Percentiles rank a stretch among this genome's conserved stretches.
Evolutionary conservation across 2,797 vertebrate genomes (phyloP).

Genomic region (Leuciscus waleckii): DNA sequence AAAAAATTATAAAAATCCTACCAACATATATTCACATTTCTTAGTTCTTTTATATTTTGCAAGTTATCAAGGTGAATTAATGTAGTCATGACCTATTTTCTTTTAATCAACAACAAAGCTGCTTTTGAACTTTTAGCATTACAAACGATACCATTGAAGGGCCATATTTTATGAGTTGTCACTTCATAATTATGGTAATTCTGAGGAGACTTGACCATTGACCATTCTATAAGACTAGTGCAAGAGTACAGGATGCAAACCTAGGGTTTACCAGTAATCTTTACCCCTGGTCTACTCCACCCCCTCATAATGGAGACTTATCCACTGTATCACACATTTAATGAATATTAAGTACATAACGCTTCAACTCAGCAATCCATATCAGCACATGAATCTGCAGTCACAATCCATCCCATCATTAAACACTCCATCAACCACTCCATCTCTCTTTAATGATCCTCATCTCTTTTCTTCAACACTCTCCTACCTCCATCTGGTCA

Average conservation of each 20-base stretch:
- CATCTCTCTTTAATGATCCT: conserved; percentile 35
- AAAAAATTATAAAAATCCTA: background rate
- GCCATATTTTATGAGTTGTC: background rate
- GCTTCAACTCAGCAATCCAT: conserved; percentile 65
- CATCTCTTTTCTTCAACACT: background rate
- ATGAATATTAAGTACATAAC: conserved; percentile 61
- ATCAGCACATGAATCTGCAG: conserved; percentile 50
- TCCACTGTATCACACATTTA: conserved; percentile 17
- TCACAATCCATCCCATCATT: conserved; percentile 55
- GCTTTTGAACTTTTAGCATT: background rate
- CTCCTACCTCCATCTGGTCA: conserved; percentile 1
- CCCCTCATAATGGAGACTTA: conserved; percentile 18
- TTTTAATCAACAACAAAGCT: background rate
- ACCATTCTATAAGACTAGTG: background rate
- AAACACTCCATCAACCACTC: conserved; percentile 51
- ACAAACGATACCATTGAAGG: background rate
- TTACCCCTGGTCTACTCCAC: background rate
- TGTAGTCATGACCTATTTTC: background rate
- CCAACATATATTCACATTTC: background rate
- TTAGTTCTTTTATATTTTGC: background rate
- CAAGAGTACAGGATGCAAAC: background rate
- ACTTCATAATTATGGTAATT: background rate
- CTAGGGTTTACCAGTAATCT: conserved; percentile 4
- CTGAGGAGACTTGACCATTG: background rate
- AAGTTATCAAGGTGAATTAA: background rate